Evolutionary conservation across 2,888 invertebrate genomes (phyloP).

Genomic region (Mesorhabditis belari): DNA sequence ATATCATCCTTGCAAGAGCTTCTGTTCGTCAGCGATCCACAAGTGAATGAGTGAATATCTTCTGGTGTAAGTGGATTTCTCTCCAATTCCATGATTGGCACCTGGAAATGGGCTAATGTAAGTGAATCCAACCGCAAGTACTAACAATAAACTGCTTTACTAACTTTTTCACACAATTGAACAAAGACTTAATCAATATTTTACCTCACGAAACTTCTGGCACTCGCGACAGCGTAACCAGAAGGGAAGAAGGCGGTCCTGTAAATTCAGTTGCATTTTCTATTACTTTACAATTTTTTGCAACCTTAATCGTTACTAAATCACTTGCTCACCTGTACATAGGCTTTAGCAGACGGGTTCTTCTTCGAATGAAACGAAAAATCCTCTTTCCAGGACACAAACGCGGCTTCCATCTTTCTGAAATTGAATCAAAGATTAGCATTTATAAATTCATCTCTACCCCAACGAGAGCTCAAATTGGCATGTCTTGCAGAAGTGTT

Average conservation of each 20-base stretch:
- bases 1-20: not conserved
- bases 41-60: not conserved
- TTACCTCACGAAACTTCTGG: constrained; percentile 17
- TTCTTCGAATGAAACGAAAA: constrained; percentile 9
- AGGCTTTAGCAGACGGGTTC: constrained; percentile 9
- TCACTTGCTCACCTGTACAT: constrained; percentile 3
- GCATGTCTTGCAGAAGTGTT: not conserved
- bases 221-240: constrained; percentile 34
- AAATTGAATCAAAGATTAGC: too few relatives aligned
- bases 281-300: not conserved
- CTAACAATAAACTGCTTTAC: too few relatives aligned
- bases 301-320: not conserved
- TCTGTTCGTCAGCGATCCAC: not conserved
- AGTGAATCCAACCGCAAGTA: too few relatives aligned
- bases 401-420: too few relatives aligned
- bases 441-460: too few relatives aligned
- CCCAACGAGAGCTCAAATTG: not conserved
- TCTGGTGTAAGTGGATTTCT: not conserved
- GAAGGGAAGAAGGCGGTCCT: constrained; percentile 37
- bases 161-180: too few relatives aligned
- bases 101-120: not conserved
- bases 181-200: not conserved
- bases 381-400: constrained; percentile 7
- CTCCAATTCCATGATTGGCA: not conserved
- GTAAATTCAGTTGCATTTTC: not conserved